Evolutionary conservation across 2,113 vertebrate genomes (phyloP), one percentile per base, ranked within the genome.

Genomic region (Ailurus styani): DNA sequence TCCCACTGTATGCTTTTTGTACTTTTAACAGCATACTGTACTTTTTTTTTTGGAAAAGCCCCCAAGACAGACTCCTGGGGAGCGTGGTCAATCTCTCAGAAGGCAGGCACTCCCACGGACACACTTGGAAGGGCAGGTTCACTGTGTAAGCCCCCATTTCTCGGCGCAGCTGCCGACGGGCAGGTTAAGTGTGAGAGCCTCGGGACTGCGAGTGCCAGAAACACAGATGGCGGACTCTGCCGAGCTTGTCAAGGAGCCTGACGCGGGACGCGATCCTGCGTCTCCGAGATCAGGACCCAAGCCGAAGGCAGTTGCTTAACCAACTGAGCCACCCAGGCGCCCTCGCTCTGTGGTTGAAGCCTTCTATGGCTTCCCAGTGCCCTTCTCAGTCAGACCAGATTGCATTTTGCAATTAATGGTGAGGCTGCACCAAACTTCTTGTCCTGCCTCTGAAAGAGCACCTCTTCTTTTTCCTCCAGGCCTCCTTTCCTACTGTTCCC

Each of bases 1-100:
- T 4, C 9, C 1, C 54, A 10, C 14, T 13, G 4, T 57, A 14
- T 3, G 7, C 10, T 47, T 64, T 12, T 6, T 2, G 8, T 20
- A 37, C n/a, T 82, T 91, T 34, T 45, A 73, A 68, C n/a, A 11
- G 18, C 3, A 0, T 21, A 45, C 10, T 0, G 0, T 6, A 2
- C 52, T 73, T 29, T 45, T 45, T 45, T 75, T 42, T 45, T 68
- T n/a, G 4, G 6, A n/a, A 34, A 75, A 91, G 31, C 60, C 42
- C 89, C 27, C 11, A 7, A 6, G 64, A 79, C 29, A 55, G 37
- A 45, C 3, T 8, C 42, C 42, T 78, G 45, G n/a, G 37, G 50
- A 42, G 85, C 31, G 47, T 20, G 34, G 37, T 27, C 31, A 34
- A 31, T 37, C 37, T 31, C n/a, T 57, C 31, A 11, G 31, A 50